phyloP scores from a whole-genome alignment of 2,113 vertebrate species.

The Tragelaphus strepsiceros region DNA sequence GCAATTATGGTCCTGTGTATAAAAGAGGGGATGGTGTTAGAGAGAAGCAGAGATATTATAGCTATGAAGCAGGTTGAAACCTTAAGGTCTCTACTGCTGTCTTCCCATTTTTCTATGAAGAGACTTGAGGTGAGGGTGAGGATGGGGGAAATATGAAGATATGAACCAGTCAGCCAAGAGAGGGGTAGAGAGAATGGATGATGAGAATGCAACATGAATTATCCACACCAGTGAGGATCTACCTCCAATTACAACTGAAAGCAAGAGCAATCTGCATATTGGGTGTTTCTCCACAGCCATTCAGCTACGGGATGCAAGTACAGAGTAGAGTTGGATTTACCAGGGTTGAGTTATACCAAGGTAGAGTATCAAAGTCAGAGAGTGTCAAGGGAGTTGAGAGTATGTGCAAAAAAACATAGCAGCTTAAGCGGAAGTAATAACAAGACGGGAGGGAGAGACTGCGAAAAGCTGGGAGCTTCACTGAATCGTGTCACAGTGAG shows the following conservation, averaged over 20 bases:
- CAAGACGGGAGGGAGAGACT: neutral
- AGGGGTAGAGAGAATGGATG: neutral
- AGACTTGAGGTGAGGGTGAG: neutral
- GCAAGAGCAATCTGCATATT: neutral
- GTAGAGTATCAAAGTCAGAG: neutral
- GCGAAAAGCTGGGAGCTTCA: neutral
- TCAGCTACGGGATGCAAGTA: neutral
- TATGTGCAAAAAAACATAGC: neutral
- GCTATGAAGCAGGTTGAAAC: neutral
- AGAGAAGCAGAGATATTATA: neutral
- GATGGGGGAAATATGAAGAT: neutral
- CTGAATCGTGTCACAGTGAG: neutral
- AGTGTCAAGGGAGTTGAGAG: neutral
- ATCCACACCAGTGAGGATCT: neutral
- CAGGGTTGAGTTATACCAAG: neutral
- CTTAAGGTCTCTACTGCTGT: neutral
- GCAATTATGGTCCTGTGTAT: neutral
- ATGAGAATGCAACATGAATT: neutral
- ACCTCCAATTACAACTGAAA: neutral
- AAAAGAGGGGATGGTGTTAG: neutral
- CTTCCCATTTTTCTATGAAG: neutral
- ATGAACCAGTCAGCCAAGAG: neutral
- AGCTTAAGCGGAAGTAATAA: neutral
- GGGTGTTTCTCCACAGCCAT: neutral
- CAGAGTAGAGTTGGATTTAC: neutral